These are phyloP conservation scores for Dinothrombium tinctorium DNA, from an alignment of 1,140 invertebrate genomes.

Conservation along the genomic window DNA sequence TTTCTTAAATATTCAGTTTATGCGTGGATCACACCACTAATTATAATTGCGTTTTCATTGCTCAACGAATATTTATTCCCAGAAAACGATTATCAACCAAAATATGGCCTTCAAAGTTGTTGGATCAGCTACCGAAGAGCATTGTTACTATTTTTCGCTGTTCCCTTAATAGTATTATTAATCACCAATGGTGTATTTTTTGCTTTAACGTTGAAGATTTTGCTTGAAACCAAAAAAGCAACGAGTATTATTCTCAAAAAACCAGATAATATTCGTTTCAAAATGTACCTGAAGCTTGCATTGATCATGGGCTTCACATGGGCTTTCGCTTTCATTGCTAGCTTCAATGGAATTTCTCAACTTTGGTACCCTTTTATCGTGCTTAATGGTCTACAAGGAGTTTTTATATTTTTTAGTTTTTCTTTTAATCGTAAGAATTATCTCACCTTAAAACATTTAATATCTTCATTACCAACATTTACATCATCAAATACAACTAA, in stretches of 20 bases:
- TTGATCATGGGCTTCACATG: slow-evolving; percentile 28
- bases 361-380: slow-evolving; percentile 21
- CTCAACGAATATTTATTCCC: background rate
- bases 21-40: slow-evolving; percentile 19
- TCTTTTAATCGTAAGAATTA: too few relatives aligned
- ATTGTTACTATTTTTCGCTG: slow-evolving; percentile 21
- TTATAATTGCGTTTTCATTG: slow-evolving; percentile 11
- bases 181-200: slow-evolving; percentile 28
- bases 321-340: slow-evolving; percentile 24
- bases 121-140: slow-evolving; percentile 27
- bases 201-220: slow-evolving; percentile 21
- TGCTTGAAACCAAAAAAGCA: slow-evolving; percentile 5
- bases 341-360: slow-evolving; percentile 12
- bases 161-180: slow-evolving; percentile 23
- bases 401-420: slow-evolving; percentile 26
- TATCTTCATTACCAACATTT: too few relatives aligned
- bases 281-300: slow-evolving; percentile 25
- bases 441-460: too few relatives aligned
- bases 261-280: slow-evolving; percentile 16
- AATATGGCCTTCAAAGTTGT: slow-evolving; percentile 19
- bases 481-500: too few relatives aligned
- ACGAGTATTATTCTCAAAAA: slow-evolving; percentile 4
- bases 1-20: slow-evolving; percentile 19
- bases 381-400: slow-evolving; percentile 24
- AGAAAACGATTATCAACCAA: slow-evolving; percentile 7